Base-by-base conservation (phyloP, 1,140 invertebrate genomes). In the Drosophila burlai region DNA sequence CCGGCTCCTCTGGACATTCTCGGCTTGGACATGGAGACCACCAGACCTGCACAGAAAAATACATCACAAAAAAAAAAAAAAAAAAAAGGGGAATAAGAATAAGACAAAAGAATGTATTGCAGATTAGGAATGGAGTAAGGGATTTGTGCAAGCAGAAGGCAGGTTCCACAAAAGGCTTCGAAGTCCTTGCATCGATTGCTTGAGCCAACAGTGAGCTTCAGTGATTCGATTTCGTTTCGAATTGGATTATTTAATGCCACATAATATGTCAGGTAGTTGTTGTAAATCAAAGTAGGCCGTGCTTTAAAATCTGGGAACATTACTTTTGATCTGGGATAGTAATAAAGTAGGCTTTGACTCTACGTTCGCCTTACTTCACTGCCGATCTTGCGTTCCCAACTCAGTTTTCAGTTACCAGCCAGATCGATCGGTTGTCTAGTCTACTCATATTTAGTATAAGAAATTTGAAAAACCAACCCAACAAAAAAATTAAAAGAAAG, bases 1-100 rank as follows among this genome's bases (percentile, higher is more conserved):
- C 95, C 75, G 96, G 95, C 66, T 96, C 95, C 80, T 96, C 95
- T 4, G 96, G 96, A 92, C 96, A 96, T 92, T 96, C 95, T 55
- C 96, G 93, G 77, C 95, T 96, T 0, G 96, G 95, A 80, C 96
- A 96, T 1, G 96, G 96, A 85, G 95, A 96, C 96, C 96, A 96
- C 96, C 96, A 96, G 31, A 96, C 95, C 95, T 96, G 79, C 7
- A 62, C 31, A 9, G 5, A 9, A 31, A 55, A 64, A 34, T 57
- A 13, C 42, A 24, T 24, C 5, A 47, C 2, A 47, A 13, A n/a
- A 31, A 31, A 31, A 1, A n/a, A 47, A 13, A n/a, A 31, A 31
- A 31, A 1, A n/a, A 18, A 7, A 9, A n/a, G 21, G 15, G 10
- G 34, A 15, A 54, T 31, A 29, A 38, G 36, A 47, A 58, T 68